These are phyloP conservation scores for Leucophora obtusa DNA, from an alignment of 2,888 invertebrate species.

Conservation along the genomic window DNA sequence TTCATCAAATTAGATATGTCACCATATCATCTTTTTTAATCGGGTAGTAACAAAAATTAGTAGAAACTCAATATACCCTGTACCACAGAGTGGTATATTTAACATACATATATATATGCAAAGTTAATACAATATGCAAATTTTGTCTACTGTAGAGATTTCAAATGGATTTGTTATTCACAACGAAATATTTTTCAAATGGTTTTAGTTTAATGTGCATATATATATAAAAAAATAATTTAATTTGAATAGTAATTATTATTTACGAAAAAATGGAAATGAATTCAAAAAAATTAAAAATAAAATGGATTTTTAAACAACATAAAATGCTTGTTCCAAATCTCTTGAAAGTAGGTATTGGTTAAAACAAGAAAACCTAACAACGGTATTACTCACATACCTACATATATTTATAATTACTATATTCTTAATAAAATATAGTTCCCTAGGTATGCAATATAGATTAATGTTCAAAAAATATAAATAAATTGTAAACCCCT, in stretches of 20 bases:
- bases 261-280: neutral
- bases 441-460: too few species aligned
- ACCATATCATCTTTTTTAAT: too few species aligned
- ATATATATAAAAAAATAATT: neutral
- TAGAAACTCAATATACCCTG: too few species aligned
- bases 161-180: neutral
- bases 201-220: neutral
- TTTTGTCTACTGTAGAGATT: constrained; percentile 20
- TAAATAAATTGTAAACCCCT: neutral
- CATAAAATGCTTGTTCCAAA: neutral
- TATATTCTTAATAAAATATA: too few species aligned
- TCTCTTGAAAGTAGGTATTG: neutral
- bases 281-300: neutral
- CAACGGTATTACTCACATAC: too few species aligned
- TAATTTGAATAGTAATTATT: neutral
- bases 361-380: too few species aligned
- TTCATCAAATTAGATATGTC: too few species aligned
- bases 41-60: too few species aligned
- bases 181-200: neutral
- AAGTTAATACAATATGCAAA: constrained; percentile 20
- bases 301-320: neutral
- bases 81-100: too few species aligned
- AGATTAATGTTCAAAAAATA: too few species aligned
- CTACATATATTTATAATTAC: too few species aligned
- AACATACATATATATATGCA: too few species aligned